phyloP scores from a whole-genome alignment of 2,113 vertebrate species.

The Cryptoleucopteryx plumbea region DNA sequence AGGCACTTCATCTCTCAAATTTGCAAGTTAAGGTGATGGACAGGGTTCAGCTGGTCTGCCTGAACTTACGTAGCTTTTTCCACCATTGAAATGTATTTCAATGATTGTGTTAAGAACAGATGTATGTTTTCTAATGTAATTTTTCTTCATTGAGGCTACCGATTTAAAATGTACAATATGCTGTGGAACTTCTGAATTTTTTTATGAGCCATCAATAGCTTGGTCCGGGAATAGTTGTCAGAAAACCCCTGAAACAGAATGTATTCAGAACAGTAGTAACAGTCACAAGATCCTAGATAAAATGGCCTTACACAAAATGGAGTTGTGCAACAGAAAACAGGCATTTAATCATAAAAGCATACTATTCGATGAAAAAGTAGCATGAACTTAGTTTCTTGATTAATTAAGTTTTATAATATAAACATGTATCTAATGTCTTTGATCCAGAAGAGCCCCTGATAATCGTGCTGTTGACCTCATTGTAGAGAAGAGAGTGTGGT shows the following conservation, averaged over 20 bases:
- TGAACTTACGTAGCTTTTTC: background rate
- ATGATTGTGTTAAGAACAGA: background rate
- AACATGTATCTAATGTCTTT: background rate
- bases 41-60: background rate
- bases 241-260: background rate
- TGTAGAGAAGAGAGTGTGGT: background rate
- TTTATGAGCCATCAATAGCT: background rate
- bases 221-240: background rate
- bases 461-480: background rate
- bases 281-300: background rate
- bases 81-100: background rate
- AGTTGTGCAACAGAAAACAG: background rate
- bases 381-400: background rate
- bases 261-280: background rate
- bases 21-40: background rate
- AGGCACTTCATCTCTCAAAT: background rate
- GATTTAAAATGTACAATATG: background rate
- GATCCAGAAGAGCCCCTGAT: background rate
- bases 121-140: background rate
- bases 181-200: background rate
- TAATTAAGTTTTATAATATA: background rate
- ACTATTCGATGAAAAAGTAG: background rate
- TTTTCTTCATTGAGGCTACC: background rate
- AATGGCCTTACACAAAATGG: background rate
- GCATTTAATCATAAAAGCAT: background rate